Evolutionary conservation across 2,113 vertebrate genomes (phyloP).

Genomic region (Prionailurus bengalensis): DNA sequence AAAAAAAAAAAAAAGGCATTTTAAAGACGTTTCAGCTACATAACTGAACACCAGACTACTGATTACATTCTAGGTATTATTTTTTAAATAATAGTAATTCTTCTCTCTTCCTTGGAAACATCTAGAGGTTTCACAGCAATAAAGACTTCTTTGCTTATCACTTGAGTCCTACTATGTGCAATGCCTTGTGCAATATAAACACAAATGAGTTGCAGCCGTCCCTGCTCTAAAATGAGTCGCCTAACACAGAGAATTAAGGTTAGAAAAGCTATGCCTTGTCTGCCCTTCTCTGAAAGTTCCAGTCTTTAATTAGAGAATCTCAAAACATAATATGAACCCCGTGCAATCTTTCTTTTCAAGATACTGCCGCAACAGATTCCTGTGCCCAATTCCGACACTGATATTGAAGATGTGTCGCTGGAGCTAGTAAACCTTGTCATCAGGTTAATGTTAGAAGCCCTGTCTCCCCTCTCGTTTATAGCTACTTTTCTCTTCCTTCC

Average conservation of each 20-base stretch:
- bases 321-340: background rate
- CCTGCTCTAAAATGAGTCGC: background rate
- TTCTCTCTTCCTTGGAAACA: background rate
- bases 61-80: background rate
- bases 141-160: background rate
- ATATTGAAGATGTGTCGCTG: background rate
- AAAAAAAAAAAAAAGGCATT: background rate
- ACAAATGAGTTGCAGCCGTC: background rate
- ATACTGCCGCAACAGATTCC: background rate
- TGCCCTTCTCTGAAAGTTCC: background rate
- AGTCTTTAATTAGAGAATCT: background rate
- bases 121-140: background rate
- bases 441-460: conserved; percentile 19
- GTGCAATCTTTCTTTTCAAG: background rate
- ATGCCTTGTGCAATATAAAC: background rate
- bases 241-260: background rate
- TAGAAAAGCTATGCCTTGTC: background rate
- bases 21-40: background rate
- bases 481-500: background rate
- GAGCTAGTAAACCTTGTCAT: background rate
- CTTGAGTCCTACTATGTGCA: background rate
- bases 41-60: background rate
- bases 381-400: background rate
- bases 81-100: background rate
- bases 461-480: background rate